A percentile compares a stretch with the other conserved stretches of the same genome.
Evolutionary conservation across 2,113 vertebrate genomes (phyloP).

Genomic region (Xiphias gladius): DNA sequence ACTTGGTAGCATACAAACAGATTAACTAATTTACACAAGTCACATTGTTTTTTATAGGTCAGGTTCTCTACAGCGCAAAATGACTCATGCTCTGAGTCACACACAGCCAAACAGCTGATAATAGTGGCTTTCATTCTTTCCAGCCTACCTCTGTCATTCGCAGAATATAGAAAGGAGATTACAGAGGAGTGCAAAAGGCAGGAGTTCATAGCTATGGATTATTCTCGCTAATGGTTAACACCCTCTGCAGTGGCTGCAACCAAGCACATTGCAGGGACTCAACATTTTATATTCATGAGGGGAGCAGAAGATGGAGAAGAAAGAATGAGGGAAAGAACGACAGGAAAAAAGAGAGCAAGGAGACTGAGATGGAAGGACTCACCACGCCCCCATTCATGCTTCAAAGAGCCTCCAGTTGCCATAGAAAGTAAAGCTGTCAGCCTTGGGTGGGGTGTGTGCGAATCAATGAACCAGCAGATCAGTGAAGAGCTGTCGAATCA

Average conservation of each 20-base stretch:
- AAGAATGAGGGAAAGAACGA: conserved; percentile 14
- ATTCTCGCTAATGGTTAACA: conserved; percentile 62
- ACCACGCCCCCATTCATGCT: conserved; percentile 29
- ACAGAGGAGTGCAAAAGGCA: conserved; percentile 28
- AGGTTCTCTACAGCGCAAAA: conserved; percentile 31
- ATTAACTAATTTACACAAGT: conserved; percentile 60
- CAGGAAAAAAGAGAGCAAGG: conserved; percentile 17
- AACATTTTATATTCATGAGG: conserved; percentile 68
- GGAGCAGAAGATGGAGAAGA: conserved; percentile 34
- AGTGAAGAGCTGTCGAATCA: conserved; percentile 30
- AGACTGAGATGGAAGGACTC: conserved; percentile 23
- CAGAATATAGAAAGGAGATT: conserved; percentile 31
- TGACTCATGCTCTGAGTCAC: conserved; percentile 69
- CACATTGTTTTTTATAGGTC: conserved; percentile 46
- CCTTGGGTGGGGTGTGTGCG: not conserved
- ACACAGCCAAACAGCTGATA: conserved; percentile 43
- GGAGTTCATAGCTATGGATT: conserved; percentile 59
- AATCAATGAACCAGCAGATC: conserved; percentile 56
- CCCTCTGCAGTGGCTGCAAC: conserved; percentile 54
- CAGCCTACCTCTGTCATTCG: conserved; percentile 44
- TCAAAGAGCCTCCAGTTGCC: conserved; percentile 51
- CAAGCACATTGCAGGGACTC: conserved; percentile 58
- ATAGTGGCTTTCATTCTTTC: conserved; percentile 48
- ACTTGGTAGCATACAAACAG: conserved; percentile 38
- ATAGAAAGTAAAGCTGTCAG: conserved; percentile 42